phyloP scores from a whole-genome alignment of 2,797 vertebrate genomes.

The Morelia viridis region DNA sequence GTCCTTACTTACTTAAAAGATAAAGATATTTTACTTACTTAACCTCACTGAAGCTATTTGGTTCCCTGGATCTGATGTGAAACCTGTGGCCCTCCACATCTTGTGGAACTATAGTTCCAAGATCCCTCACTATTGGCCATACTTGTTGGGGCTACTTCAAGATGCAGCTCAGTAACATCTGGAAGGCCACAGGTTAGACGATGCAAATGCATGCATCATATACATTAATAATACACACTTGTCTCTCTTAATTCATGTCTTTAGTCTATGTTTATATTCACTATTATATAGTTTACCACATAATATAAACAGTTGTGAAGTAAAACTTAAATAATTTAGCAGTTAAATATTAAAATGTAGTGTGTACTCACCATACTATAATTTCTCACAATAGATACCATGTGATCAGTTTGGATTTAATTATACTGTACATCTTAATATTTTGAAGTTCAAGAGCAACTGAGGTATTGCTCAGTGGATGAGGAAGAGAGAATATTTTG shows the following conservation, averaged over 20 bases:
- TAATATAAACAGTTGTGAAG: background rate
- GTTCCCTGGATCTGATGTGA: background rate
- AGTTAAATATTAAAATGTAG: background rate
- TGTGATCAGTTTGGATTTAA: background rate
- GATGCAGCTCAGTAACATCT: background rate
- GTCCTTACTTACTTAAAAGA: background rate
- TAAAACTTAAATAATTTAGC: background rate
- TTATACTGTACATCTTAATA: background rate
- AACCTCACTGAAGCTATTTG: background rate
- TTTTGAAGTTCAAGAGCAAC: background rate
- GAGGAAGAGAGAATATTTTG: background rate
- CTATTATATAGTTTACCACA: background rate
- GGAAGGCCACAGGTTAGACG: background rate
- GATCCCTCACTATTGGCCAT: background rate
- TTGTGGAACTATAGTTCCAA: background rate
- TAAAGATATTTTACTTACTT: background rate
- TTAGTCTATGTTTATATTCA: background rate
- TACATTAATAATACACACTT: background rate
- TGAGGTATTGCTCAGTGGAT: background rate
- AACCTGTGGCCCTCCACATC: background rate
- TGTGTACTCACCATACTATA: background rate
- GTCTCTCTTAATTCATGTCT: background rate
- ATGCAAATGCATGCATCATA: background rate
- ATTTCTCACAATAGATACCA: slow-evolving; percentile 2
- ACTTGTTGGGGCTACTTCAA: background rate